Percentiles rank a stretch among this genome's conserved stretches.
phyloP scores from a whole-genome alignment of 2,888 invertebrate species.

The Tanytarsus gracilentus region DNA sequence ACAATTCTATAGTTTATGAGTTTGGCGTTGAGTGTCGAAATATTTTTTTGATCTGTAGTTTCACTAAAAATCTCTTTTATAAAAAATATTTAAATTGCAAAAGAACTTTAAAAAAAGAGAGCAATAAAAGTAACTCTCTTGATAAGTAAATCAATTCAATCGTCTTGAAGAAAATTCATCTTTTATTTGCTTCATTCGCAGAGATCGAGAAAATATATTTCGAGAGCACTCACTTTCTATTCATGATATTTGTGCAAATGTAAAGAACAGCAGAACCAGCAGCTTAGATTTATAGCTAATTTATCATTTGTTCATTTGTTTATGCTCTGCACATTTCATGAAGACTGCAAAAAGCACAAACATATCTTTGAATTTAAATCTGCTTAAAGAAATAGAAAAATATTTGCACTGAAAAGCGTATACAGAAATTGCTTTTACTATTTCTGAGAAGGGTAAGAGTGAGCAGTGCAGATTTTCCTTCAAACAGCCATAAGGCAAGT shows the following conservation, averaged over 20 bases:
- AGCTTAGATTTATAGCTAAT: constrained; percentile 5
- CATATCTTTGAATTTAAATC: not conserved
- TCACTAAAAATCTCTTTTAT: no score
- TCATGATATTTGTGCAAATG: not conserved
- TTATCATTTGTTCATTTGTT: constrained; percentile 15
- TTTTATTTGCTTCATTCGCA: no score
- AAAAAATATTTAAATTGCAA: no score
- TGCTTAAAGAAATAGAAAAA: not conserved
- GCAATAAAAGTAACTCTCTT: no score
- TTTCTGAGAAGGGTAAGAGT: not conserved
- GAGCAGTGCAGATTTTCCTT: not conserved
- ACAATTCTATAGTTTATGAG: no score
- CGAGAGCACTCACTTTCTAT: not conserved
- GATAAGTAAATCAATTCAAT: no score
- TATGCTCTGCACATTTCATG: constrained; percentile 1
- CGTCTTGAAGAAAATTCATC: no score
- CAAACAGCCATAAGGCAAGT: no score
- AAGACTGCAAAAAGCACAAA: not conserved
- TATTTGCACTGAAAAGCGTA: not conserved
- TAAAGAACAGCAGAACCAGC: not conserved
- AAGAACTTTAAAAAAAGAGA: no score
- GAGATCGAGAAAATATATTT: no score
- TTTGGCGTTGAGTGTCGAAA: no score
- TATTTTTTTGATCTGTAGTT: no score
- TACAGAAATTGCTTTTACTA: not conserved